Evolutionary conservation across 2,797 vertebrate genomes (phyloP).

Genomic region (Otus scops): DNA sequence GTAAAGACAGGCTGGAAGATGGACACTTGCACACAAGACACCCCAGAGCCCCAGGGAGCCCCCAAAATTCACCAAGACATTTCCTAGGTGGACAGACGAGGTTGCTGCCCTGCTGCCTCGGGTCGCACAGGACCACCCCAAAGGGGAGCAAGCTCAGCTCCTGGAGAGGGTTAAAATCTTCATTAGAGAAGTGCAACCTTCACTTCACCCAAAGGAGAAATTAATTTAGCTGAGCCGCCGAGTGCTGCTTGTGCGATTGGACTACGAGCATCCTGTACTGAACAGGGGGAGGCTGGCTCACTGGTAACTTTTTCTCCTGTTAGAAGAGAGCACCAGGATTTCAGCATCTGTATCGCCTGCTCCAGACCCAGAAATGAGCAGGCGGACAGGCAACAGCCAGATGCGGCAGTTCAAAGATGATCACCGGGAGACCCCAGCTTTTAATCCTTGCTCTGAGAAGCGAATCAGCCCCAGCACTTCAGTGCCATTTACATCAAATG

Average conservation of each 20-base stretch:
- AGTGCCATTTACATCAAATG: neutral
- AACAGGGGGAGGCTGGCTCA: neutral
- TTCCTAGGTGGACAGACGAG: neutral
- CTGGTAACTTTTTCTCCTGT: neutral
- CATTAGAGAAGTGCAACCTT: neutral
- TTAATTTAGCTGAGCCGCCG: neutral
- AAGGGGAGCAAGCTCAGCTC: neutral
- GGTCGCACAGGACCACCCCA: accelerated
- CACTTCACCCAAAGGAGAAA: neutral
- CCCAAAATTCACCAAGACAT: neutral
- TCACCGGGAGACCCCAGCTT: neutral
- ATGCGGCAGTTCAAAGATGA: neutral
- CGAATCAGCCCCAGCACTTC: neutral
- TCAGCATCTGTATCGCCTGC: neutral
- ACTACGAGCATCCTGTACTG: neutral
- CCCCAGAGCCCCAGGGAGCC: neutral
- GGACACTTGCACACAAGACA: neutral
- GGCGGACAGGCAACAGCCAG: neutral
- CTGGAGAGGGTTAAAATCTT: neutral
- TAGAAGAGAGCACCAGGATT: neutral
- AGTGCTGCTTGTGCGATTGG: neutral
- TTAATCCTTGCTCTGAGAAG: neutral
- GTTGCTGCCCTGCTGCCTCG: accelerated
- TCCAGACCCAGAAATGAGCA: neutral
- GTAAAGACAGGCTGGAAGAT: neutral